Conservation (phyloP, 2,888 invertebrate genomes). For the Adelognathus sp. region DNA sequence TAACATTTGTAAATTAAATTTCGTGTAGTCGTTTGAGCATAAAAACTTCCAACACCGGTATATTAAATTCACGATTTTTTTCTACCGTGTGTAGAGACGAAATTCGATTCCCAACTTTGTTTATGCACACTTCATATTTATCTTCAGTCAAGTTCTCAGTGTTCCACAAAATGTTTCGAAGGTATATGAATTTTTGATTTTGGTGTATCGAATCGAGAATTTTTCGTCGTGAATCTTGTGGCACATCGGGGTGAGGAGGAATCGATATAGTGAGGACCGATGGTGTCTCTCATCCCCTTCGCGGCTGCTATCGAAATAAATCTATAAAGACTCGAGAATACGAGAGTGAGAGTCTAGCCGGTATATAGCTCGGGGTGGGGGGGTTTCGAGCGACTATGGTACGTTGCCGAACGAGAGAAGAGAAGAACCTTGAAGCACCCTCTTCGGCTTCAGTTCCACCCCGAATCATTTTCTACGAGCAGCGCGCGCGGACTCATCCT, state of each 20-base stretch:
- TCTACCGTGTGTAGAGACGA: too few relatives aligned
- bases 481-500: slow-evolving; percentile 21
- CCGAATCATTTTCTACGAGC: slow-evolving; percentile 63
- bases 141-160: too few relatives aligned
- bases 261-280: slow-evolving; percentile 47
- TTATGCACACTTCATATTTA: too few relatives aligned
- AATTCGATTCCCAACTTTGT: too few relatives aligned
- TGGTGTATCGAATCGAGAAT: neutral
- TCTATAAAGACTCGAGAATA: slow-evolving; percentile 63
- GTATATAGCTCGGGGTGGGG: slow-evolving; percentile 1
- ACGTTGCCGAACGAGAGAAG: slow-evolving; percentile 27
- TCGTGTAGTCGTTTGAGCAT: too few relatives aligned
- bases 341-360: slow-evolving; percentile 60
- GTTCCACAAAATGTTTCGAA: neutral
- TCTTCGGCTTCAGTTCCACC: slow-evolving; percentile 62
- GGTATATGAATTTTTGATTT: neutral
- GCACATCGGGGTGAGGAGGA: slow-evolving; percentile 29
- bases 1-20: too few relatives aligned
- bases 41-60: too few relatives aligned
- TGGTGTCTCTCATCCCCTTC: neutral
- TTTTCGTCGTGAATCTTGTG: neutral
- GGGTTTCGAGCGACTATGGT: slow-evolving; percentile 15
- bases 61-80: too few relatives aligned
- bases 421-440: slow-evolving; percentile 65
- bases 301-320: slow-evolving; percentile 62